Base-by-base conservation (phyloP, 1,140 invertebrate species). In the Globodera rostochiensis region DNA sequence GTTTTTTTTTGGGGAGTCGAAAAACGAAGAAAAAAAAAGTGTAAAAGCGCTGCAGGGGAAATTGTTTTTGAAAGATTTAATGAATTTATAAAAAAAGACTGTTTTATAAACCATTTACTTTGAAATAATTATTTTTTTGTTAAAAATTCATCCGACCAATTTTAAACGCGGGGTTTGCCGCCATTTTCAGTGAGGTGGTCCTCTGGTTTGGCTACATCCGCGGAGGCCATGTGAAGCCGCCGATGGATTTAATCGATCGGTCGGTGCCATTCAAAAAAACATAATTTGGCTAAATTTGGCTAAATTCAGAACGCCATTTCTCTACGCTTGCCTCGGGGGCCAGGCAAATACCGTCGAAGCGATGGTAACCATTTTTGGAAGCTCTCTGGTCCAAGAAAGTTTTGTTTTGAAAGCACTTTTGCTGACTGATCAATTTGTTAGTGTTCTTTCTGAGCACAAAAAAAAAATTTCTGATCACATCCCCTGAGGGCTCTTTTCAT, bases 241-340 rank as follows among this genome's bases (percentile, higher is more conserved):
- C 60, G 60, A 25, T 83, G 73, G 82, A 84, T 45, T n/a, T 46
- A 25, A 84, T 83, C 57, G 81, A 70, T 11, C 49, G 80, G 80
- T 83, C n/a, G 15, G 21, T 25, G 69, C 21, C 75, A 8, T 6
- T 45, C 6, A 47, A 76, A 49, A 25, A 45, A 67, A 25, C 19
- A 64, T 13, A 77, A n/a, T 79, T 66, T n/a, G 45, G 13, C 70
- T 1, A 25, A 77, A n/a, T 79, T 66, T n/a, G 45, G 36, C 70
- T 1, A 25, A n/a, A 7, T 84, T 82, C 50, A 85, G 84, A 82
- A 84, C 84, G 4, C 85, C 84, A 53, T 81, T 85, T 15, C 82
- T 83, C 57, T 85, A 85, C 49, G 84, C 84, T n/a, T 87, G 85
- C 57, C 73, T 85, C 19, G 85, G 85, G 3, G 84, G 84, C 2